A percentile compares a stretch with the other conserved stretches of the same genome.
phyloP scores from a whole-genome alignment of 2,888 invertebrate species.

The Ptychoptera contaminata region DNA sequence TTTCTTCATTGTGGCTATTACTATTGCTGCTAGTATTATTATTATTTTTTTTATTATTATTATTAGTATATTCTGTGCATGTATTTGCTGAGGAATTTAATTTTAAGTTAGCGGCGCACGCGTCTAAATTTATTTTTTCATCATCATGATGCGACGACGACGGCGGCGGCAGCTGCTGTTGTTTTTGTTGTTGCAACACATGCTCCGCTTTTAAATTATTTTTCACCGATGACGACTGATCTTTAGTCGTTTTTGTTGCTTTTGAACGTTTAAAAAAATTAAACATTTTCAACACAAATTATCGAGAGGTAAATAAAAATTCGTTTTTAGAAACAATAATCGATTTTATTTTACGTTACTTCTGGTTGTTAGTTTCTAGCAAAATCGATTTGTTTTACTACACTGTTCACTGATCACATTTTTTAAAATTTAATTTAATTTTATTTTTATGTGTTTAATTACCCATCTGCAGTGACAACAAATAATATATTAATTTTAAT shows the following conservation, averaged over 20 bases:
- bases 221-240: background rate
- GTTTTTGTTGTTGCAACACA: background rate
- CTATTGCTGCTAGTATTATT: too few species aligned
- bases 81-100: too few species aligned
- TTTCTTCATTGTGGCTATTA: too few species aligned
- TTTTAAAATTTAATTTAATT: background rate
- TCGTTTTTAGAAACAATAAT: background rate
- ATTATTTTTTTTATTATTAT: too few species aligned
- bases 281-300: slow-evolving; percentile 4
- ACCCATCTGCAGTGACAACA: too few species aligned
- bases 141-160: background rate
- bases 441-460: background rate
- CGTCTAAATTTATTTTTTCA: background rate
- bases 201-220: background rate
- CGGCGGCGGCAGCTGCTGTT: background rate
- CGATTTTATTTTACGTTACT: background rate
- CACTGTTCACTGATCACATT: background rate
- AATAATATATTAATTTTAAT: too few species aligned
- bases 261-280: slow-evolving; percentile 4
- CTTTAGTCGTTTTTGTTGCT: background rate
- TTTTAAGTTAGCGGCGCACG: background rate
- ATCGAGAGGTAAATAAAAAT: background rate
- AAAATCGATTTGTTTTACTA: background rate
- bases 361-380: background rate
- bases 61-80: too few species aligned